Conservation (phyloP, 1,140 invertebrate genomes). For the Augochlora pura region DNA sequence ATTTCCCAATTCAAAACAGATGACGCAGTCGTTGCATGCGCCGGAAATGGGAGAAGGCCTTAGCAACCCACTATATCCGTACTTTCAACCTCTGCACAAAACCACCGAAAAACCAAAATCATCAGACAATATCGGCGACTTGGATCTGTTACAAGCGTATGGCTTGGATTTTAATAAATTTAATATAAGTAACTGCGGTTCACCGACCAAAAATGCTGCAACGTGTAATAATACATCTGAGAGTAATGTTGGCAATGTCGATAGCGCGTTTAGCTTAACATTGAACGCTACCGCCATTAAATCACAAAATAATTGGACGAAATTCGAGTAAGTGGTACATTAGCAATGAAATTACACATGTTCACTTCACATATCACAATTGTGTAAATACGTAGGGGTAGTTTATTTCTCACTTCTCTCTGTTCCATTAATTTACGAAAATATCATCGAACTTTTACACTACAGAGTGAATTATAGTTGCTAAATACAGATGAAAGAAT, state of each 20-base stretch:
- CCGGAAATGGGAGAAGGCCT: slow-evolving; percentile 78
- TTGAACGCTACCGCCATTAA: slow-evolving; percentile 70
- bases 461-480: neutral
- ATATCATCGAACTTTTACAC: slow-evolving; percentile 1
- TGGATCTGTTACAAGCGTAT: slow-evolving; percentile 81
- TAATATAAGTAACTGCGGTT: slow-evolving; percentile 70
- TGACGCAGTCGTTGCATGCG: slow-evolving; percentile 76
- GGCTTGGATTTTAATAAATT: slow-evolving; percentile 81
- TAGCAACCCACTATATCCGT: slow-evolving; percentile 83
- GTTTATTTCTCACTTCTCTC: neutral
- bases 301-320: slow-evolving; percentile 78
- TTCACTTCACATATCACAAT: slow-evolving; percentile 50
- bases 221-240: slow-evolving; percentile 40
- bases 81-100: slow-evolving; percentile 78
- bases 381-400: slow-evolving; percentile 56
- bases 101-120: slow-evolving; percentile 63
- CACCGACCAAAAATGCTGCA: slow-evolving; percentile 50
- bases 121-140: slow-evolving; percentile 74
- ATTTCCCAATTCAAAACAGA: slow-evolving; percentile 71
- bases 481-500: too few relatives aligned
- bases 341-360: slow-evolving; percentile 21
- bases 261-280: slow-evolving; percentile 71
- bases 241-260: slow-evolving; percentile 70
- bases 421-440: neutral
- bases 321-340: slow-evolving; percentile 73